Evolutionary conservation across 2,888 invertebrate genomes (phyloP).

Genomic region (Spicauda simplicius): DNA sequence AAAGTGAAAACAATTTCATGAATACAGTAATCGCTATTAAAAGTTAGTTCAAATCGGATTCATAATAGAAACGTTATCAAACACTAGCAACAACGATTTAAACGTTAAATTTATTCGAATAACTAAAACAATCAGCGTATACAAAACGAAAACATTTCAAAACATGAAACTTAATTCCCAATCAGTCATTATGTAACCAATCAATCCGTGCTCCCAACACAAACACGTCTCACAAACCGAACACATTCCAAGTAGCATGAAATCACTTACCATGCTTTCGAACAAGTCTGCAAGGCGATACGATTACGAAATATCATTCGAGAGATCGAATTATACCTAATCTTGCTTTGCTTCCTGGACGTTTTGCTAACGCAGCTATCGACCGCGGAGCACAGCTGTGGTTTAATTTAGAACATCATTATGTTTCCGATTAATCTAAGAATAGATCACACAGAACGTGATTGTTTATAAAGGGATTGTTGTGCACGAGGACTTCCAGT

Average conservation of each 20-base stretch:
- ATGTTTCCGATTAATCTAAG: slow-evolving; percentile 62
- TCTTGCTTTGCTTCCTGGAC: slow-evolving; percentile 42
- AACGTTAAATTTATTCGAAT: not conserved
- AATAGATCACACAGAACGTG: slow-evolving; percentile 58
- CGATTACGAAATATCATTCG: slow-evolving; percentile 64
- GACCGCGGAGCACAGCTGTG: slow-evolving; percentile 46
- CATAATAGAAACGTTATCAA: no score
- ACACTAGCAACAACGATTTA: not conserved
- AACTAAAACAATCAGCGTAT: not conserved
- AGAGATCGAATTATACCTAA: slow-evolving; percentile 44
- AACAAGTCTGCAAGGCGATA: slow-evolving; percentile 54
- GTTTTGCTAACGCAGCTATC: slow-evolving; percentile 52
- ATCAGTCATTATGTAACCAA: slow-evolving; percentile 21
- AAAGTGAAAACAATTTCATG: no score
- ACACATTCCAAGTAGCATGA: slow-evolving; percentile 50
- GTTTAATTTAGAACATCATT: slow-evolving; percentile 57
- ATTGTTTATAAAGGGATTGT: slow-evolving; percentile 56
- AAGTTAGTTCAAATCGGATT: no score
- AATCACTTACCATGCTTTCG: slow-evolving; percentile 65
- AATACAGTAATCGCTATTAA: no score
- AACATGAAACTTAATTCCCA: slow-evolving; percentile 14
- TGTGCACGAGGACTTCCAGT: slow-evolving; percentile 57
- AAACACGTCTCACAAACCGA: slow-evolving; percentile 44
- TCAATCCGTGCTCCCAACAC: slow-evolving; percentile 26
- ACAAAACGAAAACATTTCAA: slow-evolving; percentile 1